Evolutionary conservation across 1,140 invertebrate genomes (phyloP).

Genomic region (Augochlora pura): DNA sequence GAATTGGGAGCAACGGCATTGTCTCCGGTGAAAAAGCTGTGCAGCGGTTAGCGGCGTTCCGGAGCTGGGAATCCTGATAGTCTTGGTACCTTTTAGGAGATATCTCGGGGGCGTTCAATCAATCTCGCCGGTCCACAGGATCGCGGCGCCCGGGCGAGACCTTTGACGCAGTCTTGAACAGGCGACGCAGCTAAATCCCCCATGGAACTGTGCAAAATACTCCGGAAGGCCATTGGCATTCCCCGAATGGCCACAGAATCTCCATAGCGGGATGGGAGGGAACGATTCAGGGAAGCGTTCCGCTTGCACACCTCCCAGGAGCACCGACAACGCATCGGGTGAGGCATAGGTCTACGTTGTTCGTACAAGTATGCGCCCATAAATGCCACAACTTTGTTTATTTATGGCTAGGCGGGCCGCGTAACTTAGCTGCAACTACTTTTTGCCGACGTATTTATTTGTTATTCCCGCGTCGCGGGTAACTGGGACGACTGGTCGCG

Average conservation of each 20-base stretch:
- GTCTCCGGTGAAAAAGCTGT: no score
- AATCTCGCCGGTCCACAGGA: background rate
- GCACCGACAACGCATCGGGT: slow-evolving; percentile 22
- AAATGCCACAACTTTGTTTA: slow-evolving; percentile 73
- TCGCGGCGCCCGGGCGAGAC: background rate
- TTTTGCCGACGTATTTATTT: slow-evolving; percentile 74
- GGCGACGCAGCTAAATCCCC: background rate
- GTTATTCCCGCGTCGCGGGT: slow-evolving; percentile 64
- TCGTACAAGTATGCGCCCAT: slow-evolving; percentile 67
- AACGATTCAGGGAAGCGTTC: slow-evolving; percentile 22
- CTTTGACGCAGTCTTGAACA: slow-evolving; percentile 14
- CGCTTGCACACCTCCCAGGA: slow-evolving; percentile 19
- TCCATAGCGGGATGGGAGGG: background rate
- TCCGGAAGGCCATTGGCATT: slow-evolving; percentile 24
- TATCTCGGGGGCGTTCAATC: background rate
- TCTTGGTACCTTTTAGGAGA: background rate
- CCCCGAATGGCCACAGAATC: slow-evolving; percentile 32
- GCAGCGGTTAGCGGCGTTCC: no score
- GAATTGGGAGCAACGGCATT: no score
- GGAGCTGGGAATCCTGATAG: no score
- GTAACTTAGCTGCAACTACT: slow-evolving; percentile 70
- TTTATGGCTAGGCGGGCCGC: slow-evolving; percentile 62
- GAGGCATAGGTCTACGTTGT: slow-evolving; percentile 58
- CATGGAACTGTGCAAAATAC: slow-evolving; percentile 38
- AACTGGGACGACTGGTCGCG: slow-evolving; percentile 56